A percentile compares a stretch with the other conserved stretches of the same genome.
Evolutionary conservation across 2,888 invertebrate species (phyloP).

Genomic region (Drosophila barbarae): DNA sequence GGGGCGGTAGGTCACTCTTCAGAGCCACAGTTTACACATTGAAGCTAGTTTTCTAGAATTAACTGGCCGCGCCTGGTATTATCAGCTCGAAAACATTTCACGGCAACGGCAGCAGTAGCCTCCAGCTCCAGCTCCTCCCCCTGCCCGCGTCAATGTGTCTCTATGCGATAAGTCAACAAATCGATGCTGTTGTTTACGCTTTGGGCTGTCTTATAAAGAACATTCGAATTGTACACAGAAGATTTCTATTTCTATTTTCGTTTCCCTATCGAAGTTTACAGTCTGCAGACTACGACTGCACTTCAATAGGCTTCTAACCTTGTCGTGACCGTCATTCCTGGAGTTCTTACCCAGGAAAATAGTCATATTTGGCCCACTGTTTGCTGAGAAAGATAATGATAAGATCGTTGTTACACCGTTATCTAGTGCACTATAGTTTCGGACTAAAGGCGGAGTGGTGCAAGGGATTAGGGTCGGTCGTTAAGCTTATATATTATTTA

Average conservation of each 20-base stretch:
- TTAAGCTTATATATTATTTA: constrained; percentile 9
- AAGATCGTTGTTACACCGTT: constrained; percentile 40
- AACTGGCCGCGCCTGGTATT: constrained; percentile 56
- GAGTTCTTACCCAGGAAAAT: constrained; percentile 28
- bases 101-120: constrained; percentile 20
- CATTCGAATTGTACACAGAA: constrained; percentile 40
- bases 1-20: background rate
- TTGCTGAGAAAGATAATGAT: constrained; percentile 38
- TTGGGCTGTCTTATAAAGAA: constrained; percentile 32
- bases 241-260: constrained; percentile 43
- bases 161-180: constrained; percentile 53
- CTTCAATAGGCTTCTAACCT: constrained; percentile 52
- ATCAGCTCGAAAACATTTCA: constrained; percentile 52
- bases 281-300: constrained; percentile 20
- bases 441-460: constrained; percentile 38
- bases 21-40: constrained; percentile 2
- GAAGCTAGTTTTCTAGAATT: constrained; percentile 50
- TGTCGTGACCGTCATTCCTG: constrained; percentile 54
- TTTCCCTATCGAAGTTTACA: constrained; percentile 2
- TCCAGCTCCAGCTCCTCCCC: constrained; percentile 5
- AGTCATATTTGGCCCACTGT: constrained; percentile 12
- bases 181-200: constrained; percentile 40
- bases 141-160: constrained; percentile 34
- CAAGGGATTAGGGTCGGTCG: constrained; percentile 43
- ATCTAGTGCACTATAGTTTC: constrained; percentile 56